Evolutionary conservation across 2,113 vertebrate genomes (phyloP), one percentile per base, ranked within the genome.

Genomic region (Eonycteris spelaea): DNA sequence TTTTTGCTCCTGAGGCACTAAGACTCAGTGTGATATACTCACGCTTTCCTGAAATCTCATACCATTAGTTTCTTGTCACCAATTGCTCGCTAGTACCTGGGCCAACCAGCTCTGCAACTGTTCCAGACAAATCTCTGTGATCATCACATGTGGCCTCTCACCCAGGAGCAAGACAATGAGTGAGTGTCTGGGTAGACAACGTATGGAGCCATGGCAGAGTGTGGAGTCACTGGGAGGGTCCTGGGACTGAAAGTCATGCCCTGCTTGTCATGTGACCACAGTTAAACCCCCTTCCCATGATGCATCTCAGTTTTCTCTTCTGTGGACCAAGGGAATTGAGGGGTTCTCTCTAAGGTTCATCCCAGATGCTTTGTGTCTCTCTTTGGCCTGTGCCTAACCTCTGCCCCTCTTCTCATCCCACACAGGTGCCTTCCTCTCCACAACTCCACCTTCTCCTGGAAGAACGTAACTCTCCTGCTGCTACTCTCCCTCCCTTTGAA

Each of bases 401-500:
- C 10, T 13, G 21, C 6, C 21, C 10, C 7, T 83, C 57, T 90
- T 84, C 53, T 83, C 40, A 28, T 40, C 22, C 43, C n/a, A 3
- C 26, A 85, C 80, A 96, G 94, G 80, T 13, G 5, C n/a, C 59
- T 67, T 84, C 33, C 75, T 59, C 7, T 30, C 35, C 24, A 30
- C 9, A 48, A 48, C 14, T 3, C 61, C 15, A 0, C 7, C 59
- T 40, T 84, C n/a, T 80, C 30, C 85, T 68, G 88, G 85, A 88
- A 40, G 35, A 92, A 59, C 4, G 3, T 33, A 16, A 40, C 48
- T 6, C 55, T 97, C 88, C 33, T 96, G 61, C 21, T 97, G 67
- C 73, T 95, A 82, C 28, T 97, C 24, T 26, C 2, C 13, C 51
- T 97, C 10, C 77, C 28, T 71, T 63, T 82, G 95, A 85, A 97